Percentiles rank a stretch among this genome's conserved stretches.
Conservation (phyloP, 2,113 vertebrate genomes). For the Seriola aureovittata region DNA sequence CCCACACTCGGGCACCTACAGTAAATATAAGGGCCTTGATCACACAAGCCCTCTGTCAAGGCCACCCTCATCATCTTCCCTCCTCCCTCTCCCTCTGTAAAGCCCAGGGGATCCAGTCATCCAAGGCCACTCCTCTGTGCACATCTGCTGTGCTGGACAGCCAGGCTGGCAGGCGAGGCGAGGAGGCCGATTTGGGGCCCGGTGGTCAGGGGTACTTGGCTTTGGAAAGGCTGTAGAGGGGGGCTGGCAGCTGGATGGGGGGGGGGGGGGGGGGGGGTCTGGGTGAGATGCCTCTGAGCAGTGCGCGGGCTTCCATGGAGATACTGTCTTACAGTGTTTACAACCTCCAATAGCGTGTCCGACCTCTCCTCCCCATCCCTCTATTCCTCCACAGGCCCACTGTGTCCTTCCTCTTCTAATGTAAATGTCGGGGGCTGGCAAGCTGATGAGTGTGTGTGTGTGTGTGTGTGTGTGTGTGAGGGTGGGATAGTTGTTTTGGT, state of each 20-base stretch:
- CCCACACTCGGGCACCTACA: slow-evolving; percentile 16
- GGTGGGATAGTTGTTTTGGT: slow-evolving; percentile 69
- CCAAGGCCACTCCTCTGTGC: slow-evolving; percentile 79
- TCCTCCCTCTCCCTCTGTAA: slow-evolving; percentile 49
- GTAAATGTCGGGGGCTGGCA: slow-evolving; percentile 82
- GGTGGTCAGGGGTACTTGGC: slow-evolving; percentile 69
- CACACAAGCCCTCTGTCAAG: slow-evolving; percentile 64
- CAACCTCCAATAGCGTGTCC: slow-evolving; percentile 76
- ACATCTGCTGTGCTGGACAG: slow-evolving; percentile 85
- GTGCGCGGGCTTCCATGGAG: slow-evolving; percentile 82
- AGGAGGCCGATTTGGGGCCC: slow-evolving; percentile 66
- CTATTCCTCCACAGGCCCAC: slow-evolving; percentile 73
- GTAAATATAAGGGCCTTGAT: slow-evolving; percentile 47
- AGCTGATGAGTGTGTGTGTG: slow-evolving; percentile 57
- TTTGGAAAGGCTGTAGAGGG: slow-evolving; percentile 64
- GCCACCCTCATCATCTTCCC: slow-evolving; percentile 60
- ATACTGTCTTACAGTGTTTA: slow-evolving; percentile 86
- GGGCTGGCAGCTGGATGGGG: slow-evolving; percentile 50
- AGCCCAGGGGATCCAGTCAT: slow-evolving; percentile 75
- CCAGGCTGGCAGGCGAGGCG: slow-evolving; percentile 67
- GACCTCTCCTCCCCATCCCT: slow-evolving; percentile 71
- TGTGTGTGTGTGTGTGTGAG: slow-evolving; percentile 31
- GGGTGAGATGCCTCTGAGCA: slow-evolving; percentile 81
- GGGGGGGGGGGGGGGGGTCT: slow-evolving; percentile 25
- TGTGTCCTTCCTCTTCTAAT: slow-evolving; percentile 84